Conservation (phyloP, 2,113 vertebrate genomes). For the Lophius piscatorius region DNA sequence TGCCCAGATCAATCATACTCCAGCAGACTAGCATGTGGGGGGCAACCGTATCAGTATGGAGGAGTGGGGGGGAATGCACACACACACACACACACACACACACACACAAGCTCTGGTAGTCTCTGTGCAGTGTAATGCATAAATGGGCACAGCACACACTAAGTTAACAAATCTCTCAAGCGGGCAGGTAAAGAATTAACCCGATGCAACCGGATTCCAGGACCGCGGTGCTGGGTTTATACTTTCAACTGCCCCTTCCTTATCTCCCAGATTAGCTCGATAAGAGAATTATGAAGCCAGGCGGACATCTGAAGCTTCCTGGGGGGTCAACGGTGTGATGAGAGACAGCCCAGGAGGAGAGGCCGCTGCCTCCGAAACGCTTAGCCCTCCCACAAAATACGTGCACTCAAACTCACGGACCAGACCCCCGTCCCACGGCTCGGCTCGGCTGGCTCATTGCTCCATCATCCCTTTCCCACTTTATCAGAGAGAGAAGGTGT, state of each 20-base stretch:
- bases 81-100: slow-evolving; percentile 39
- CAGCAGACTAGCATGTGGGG: slow-evolving; percentile 66
- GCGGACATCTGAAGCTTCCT: slow-evolving; percentile 84
- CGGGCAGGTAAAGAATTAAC: slow-evolving; percentile 74
- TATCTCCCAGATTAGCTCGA: slow-evolving; percentile 82
- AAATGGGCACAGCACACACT: slow-evolving; percentile 46
- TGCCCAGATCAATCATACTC: slow-evolving; percentile 83
- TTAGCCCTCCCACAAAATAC: slow-evolving; percentile 59
- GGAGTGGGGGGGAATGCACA: slow-evolving; percentile 23
- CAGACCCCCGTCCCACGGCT: slow-evolving; percentile 34
- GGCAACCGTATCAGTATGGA: slow-evolving; percentile 57
- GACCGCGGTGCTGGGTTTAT: slow-evolving; percentile 78
- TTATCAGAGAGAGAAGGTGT: slow-evolving; percentile 69
- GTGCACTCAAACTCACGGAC: slow-evolving; percentile 50
- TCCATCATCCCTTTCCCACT: slow-evolving; percentile 63
- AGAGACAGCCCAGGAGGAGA: slow-evolving; percentile 82
- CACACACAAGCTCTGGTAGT: slow-evolving; percentile 56
- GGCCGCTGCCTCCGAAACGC: slow-evolving; percentile 65
- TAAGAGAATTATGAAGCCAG: slow-evolving; percentile 86
- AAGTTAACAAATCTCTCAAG: slow-evolving; percentile 69
- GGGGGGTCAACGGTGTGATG: slow-evolving; percentile 83
- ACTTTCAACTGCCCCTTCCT: slow-evolving; percentile 82
- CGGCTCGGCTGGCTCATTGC: slow-evolving; percentile 42
- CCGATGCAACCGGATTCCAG: slow-evolving; percentile 76
- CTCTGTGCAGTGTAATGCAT: slow-evolving; percentile 47